Percentiles rank a stretch among this genome's conserved stretches.
Conservation (phyloP, 2,888 invertebrate species). For the Rhamnusium bicolor region DNA sequence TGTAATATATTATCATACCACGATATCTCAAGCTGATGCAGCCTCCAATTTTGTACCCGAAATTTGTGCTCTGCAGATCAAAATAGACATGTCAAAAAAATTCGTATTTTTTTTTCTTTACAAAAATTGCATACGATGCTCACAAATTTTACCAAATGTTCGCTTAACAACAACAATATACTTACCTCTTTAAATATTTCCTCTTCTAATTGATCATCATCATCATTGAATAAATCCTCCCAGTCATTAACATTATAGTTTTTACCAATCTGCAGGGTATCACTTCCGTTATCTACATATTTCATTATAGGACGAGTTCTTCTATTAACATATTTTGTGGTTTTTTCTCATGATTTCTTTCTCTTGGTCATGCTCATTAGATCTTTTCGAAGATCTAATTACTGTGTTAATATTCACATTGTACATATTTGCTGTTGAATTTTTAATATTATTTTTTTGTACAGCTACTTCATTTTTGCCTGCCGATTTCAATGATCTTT, state of each 20-base stretch:
- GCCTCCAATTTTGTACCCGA: too few species aligned
- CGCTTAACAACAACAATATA: neutral
- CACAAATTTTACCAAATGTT: too few species aligned
- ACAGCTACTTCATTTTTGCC: slow-evolving; percentile 18
- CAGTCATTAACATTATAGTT: slow-evolving; percentile 64
- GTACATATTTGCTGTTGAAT: slow-evolving; percentile 18
- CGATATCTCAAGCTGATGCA: too few species aligned
- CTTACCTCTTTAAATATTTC: slow-evolving; percentile 59
- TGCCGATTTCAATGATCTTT: neutral
- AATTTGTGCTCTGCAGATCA: too few species aligned
- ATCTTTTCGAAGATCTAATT: slow-evolving; percentile 33
- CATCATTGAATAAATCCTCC: slow-evolving; percentile 68
- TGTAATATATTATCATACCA: too few species aligned
- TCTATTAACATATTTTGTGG: slow-evolving; percentile 66
- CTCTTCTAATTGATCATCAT: slow-evolving; percentile 63
- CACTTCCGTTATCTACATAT: slow-evolving; percentile 62
- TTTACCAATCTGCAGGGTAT: slow-evolving; percentile 60
- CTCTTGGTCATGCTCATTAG: slow-evolving; percentile 63
- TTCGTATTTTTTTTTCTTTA: too few species aligned
- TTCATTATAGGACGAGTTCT: slow-evolving; percentile 67
- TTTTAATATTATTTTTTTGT: slow-evolving; percentile 38
- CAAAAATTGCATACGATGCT: too few species aligned
- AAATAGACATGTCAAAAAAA: too few species aligned
- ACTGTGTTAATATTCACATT: slow-evolving; percentile 43
- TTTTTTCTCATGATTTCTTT: slow-evolving; percentile 67